Base-by-base conservation (phyloP, 2,888 invertebrate genomes). In the Melieria picta region DNA sequence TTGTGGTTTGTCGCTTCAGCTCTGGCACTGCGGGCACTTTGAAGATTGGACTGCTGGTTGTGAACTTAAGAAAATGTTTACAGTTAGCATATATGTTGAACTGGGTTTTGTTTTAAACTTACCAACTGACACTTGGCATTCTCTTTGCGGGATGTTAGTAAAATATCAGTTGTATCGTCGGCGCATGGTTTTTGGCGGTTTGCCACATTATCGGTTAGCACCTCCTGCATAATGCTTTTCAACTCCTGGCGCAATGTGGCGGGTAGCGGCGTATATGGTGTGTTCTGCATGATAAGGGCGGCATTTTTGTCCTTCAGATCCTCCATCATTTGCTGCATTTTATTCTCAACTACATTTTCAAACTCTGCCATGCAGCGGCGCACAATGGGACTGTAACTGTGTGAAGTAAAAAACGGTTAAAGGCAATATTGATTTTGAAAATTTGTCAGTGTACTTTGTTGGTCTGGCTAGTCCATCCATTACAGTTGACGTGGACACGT, bases 401-500 rank as follows among this genome's bases (percentile, higher is more conserved):
- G 62, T 7, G 45, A 42, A 42, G 46, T 50, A 62, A 13, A 43
- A 16, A 4, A 57, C 42, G 43, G 11, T 52, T 42, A 16, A 30
- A 65, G 57, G n/a, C 9, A 10, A 16, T 30, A 13, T 7, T 4
- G 4, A 6, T 16, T 43, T 65, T 48, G 58, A 50, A 30, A 16
- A 1, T 3, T 16, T 62, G 7, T 30, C n/a, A 48, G n/a, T 11
- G 47, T 55, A 69, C 69, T 61, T 69, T 4, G 62, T 46, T 30
- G 50, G 5, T 56, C 46, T 2, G 30, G 30, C 30, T 3, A 30
- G 30, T 30, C 30, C 30, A 30, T 30, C 30, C 1, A 30, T 30
- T 30, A 82, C 71, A 43, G 76, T 83, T 4, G 82, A 83, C 46
- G 80, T 72, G 5, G 83, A 83, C 11, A 81, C 74, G 75, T 83